Percentiles rank a stretch among this genome's conserved stretches.
These are phyloP conservation scores for Enteromius afrohamiltoni DNA, from an alignment of 2,797 vertebrate species.

Conservation along the genomic window DNA sequence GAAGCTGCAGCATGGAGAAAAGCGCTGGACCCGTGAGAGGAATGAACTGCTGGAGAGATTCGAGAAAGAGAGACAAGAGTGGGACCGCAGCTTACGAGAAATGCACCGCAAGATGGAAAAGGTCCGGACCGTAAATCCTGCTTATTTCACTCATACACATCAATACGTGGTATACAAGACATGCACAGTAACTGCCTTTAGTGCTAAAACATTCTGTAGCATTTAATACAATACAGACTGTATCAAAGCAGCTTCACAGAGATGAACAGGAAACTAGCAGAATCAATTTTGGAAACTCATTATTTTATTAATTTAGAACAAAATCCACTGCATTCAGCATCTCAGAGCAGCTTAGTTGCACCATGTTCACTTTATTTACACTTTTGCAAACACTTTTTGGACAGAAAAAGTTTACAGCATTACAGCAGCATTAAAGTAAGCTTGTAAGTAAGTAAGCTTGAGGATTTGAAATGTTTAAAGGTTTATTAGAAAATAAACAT, in stretches of 20 bases:
- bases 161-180: background rate
- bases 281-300: background rate
- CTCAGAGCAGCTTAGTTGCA: background rate
- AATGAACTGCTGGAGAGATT: slow-evolving; percentile 86
- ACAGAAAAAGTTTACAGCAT: too few species aligned
- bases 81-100: slow-evolving; percentile 86
- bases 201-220: background rate
- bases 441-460: too few species aligned
- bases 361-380: background rate
- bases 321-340: background rate
- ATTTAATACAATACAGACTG: background rate
- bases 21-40: slow-evolving; percentile 89
- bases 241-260: background rate
- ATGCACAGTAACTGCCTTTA: background rate
- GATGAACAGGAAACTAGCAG: background rate
- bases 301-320: background rate
- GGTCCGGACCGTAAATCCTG: slow-evolving; percentile 67
- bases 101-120: slow-evolving; percentile 85
- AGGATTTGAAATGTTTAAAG: too few species aligned
- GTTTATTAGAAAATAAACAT: too few species aligned
- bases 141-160: background rate
- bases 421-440: too few species aligned
- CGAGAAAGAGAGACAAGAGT: slow-evolving; percentile 85
- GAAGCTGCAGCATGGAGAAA: slow-evolving; percentile 92
- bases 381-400: background rate